Percentiles rank a stretch among this genome's conserved stretches.
Conservation (phyloP, 2,113 vertebrate genomes). For the Bubalus kerabau region DNA sequence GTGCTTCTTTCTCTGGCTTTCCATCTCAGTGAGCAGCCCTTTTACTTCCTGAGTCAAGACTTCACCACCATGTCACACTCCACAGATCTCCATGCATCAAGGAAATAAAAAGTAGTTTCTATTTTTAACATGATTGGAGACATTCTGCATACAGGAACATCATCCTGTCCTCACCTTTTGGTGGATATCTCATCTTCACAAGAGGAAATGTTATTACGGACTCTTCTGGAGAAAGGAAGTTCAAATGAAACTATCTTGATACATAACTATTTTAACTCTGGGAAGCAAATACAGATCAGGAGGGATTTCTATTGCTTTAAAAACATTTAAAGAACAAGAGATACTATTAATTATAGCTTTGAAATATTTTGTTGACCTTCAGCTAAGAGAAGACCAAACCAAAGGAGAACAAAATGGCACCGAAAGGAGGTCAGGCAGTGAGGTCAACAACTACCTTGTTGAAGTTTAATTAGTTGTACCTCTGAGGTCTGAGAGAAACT, state of each 20-base stretch:
- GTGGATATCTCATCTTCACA: background rate
- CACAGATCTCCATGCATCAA: background rate
- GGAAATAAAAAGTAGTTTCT: slow-evolving; percentile 25
- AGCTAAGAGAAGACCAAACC: background rate
- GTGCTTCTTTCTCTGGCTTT: background rate
- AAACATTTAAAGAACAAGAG: slow-evolving; percentile 29
- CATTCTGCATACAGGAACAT: background rate
- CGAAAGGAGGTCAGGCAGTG: background rate
- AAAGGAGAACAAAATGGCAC: slow-evolving; percentile 39
- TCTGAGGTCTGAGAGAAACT: slow-evolving; percentile 47
- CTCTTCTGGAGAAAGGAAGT: slow-evolving; percentile 31
- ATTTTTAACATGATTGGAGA: slow-evolving; percentile 9
- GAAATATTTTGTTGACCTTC: slow-evolving; percentile 44
- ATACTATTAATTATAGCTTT: slow-evolving; percentile 37
- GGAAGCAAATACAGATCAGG: background rate
- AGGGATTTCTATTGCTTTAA: background rate
- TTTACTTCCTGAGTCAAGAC: background rate
- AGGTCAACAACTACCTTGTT: background rate
- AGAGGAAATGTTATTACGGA: background rate
- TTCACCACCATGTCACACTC: background rate
- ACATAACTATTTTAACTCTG: background rate
- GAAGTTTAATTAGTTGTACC: slow-evolving; percentile 68
- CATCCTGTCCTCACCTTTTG: background rate
- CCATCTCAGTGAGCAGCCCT: background rate
- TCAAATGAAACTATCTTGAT: background rate